Evolutionary conservation across 1,140 invertebrate species (phyloP), one percentile per base, ranked within the genome.

Genomic region (Brachionus koreanus): DNA sequence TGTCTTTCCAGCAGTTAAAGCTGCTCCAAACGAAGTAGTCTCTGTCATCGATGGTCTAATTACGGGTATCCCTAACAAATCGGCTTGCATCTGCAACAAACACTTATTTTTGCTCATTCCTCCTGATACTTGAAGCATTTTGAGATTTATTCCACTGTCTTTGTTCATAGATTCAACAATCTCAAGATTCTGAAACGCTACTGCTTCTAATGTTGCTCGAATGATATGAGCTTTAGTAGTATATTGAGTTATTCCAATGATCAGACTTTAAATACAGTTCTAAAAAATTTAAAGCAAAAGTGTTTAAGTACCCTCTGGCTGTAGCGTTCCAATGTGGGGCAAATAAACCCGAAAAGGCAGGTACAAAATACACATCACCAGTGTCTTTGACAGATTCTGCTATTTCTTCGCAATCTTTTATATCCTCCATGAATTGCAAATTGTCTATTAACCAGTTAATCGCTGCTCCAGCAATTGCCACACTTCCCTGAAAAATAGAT

Each of bases 1-100:
- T 2, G 94, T 93, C 69, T 91, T 88, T 2, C 94, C 95, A 25
- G 95, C 95, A 82, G 92, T 93, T 90, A 97, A 94, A 9, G 95
- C 95, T 42, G 91, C 94, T 29, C 96, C 96, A 65, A 97, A 89
- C 0, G 95, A 93, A 1, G 94, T 95, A 49, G 94, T 94, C 88
- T 98, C 95, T 84, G 93, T 90, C 87, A 94, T 91, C 46, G 92
- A 92, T n/a, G 95, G 93, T 10, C 94, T 91, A 83, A 95, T 93
- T 35, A 96, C 93, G 83, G 92, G 92, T 84, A 94, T 92, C 0
- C 95, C 94, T 52, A 93, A 91, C 42, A 96, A 89, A 88, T 98
- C 95, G 0, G 96, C 94, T 86, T 98, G 96, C 42, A 98, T 86
- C 87, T 99, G 96, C 93, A 98, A 95, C 3, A 99, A 90, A 3